Percentiles rank a stretch among this genome's conserved stretches.
These are phyloP conservation scores for Podocnemis expansa DNA, from an alignment of 2,113 vertebrate species.

Conservation along the genomic window DNA sequence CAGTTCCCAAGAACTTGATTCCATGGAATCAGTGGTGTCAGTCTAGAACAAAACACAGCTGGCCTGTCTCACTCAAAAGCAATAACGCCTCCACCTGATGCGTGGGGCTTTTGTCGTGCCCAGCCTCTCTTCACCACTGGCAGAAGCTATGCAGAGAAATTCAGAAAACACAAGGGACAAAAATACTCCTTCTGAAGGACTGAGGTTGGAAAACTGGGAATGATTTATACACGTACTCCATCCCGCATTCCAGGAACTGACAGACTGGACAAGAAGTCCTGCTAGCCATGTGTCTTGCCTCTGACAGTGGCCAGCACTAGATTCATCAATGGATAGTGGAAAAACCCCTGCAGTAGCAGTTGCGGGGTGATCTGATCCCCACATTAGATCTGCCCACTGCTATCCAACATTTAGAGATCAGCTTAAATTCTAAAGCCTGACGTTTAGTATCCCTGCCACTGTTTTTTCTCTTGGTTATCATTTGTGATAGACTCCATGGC, in stretches of 20 bases:
- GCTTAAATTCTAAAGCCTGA: background rate
- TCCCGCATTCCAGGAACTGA: background rate
- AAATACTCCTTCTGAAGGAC: background rate
- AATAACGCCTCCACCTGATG: background rate
- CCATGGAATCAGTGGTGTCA: background rate
- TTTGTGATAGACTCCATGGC: background rate
- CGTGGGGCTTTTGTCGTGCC: background rate
- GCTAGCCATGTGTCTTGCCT: background rate
- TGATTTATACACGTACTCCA: background rate
- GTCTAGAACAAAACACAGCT: fast-evolving
- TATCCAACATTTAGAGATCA: background rate
- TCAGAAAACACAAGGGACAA: background rate
- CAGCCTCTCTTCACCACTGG: background rate
- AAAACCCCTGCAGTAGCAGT: background rate
- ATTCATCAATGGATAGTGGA: background rate
- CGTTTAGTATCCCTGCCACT: background rate
- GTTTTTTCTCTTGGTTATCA: background rate
- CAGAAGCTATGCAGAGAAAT: background rate
- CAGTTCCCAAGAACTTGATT: background rate
- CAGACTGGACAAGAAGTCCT: background rate
- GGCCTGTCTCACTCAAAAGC: too few relatives aligned
- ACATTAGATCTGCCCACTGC: background rate
- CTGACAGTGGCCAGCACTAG: background rate
- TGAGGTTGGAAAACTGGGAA: background rate
- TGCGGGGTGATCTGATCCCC: background rate